These are phyloP conservation scores for Capitella teleta DNA, from an alignment of 1,140 invertebrate genomes.

Conservation along the genomic window DNA sequence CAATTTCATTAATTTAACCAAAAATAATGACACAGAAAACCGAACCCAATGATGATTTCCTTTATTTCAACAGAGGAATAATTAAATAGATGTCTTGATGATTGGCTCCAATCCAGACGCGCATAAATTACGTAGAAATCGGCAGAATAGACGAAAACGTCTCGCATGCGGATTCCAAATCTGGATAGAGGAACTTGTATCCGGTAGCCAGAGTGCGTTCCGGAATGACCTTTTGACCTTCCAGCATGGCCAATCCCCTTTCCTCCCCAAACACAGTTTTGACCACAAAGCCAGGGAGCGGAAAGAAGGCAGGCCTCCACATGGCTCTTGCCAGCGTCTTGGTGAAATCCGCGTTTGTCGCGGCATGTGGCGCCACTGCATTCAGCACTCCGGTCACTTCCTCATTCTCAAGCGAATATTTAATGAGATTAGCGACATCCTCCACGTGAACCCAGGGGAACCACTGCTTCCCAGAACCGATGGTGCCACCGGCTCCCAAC, in stretches of 20 bases:
- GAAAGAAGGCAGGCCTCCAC: slow-evolving; percentile 63
- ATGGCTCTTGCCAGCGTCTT: slow-evolving; percentile 67
- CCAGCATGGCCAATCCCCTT: slow-evolving; percentile 70
- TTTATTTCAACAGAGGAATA: no score
- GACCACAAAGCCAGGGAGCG: slow-evolving; percentile 24
- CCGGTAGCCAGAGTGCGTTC: slow-evolving; percentile 63
- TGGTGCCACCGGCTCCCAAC: slow-evolving; percentile 67
- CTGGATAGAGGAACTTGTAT: slow-evolving; percentile 62
- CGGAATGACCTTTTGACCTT: slow-evolving; percentile 78
- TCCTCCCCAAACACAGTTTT: slow-evolving; percentile 47
- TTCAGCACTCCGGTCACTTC: slow-evolving; percentile 57
- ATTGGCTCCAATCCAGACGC: no score
- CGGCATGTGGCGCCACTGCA: slow-evolving; percentile 73
- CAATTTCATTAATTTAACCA: no score
- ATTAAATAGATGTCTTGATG: no score
- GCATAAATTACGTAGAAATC: no score
- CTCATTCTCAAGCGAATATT: slow-evolving; percentile 60
- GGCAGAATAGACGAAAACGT: no score
- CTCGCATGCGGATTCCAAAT: slow-evolving; percentile 42
- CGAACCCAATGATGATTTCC: no score
- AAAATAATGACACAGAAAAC: no score
- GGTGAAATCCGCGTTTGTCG: slow-evolving; percentile 76
- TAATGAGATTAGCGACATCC: slow-evolving; percentile 64
- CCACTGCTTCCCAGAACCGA: slow-evolving; percentile 70
- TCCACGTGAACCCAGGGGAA: slow-evolving; percentile 93